Evolutionary conservation across 2,797 vertebrate genomes (phyloP).

Genomic region (Lagorchestes hirsutus): DNA sequence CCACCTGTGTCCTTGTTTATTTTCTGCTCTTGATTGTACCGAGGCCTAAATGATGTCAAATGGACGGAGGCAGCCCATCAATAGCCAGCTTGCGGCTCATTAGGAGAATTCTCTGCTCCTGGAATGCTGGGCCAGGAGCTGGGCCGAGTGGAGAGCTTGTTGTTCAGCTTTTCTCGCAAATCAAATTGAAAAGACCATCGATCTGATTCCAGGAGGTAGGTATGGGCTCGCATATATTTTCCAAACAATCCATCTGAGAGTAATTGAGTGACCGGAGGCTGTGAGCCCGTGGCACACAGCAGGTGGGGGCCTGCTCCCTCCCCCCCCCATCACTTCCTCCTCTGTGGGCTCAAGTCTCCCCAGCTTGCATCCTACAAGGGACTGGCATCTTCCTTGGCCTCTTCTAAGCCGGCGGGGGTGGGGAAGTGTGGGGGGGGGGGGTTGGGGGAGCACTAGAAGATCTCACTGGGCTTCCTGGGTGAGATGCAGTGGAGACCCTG

Average conservation of each 20-base stretch:
- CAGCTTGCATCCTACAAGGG: neutral
- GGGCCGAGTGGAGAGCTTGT: conserved; percentile 18
- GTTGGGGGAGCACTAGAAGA: neutral
- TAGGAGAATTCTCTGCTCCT: conserved; percentile 58
- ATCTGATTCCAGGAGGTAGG: conserved; percentile 56
- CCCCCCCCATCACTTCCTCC: neutral
- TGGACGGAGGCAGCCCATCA: conserved; percentile 56
- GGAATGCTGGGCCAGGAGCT: neutral
- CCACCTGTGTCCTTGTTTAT: conserved; percentile 24
- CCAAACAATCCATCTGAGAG: conserved; percentile 1
- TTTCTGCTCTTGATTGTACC: conserved; percentile 52
- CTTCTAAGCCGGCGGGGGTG: neutral
- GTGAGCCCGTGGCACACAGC: neutral
- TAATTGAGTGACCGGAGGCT: neutral
- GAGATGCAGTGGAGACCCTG: neutral
- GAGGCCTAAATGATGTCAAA: conserved; percentile 64
- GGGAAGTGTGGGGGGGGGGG: too few species aligned
- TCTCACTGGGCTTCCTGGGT: neutral
- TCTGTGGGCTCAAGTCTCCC: neutral
- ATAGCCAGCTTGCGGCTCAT: conserved; percentile 21
- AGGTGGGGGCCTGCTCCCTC: neutral
- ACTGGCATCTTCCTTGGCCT: neutral
- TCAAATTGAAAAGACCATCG: conserved; percentile 71
- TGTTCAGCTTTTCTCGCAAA: conserved; percentile 62
- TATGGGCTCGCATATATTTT: conserved; percentile 38